Evolutionary conservation across 2,113 vertebrate genomes (phyloP).

Genomic region (Hepsetus odoe): DNA sequence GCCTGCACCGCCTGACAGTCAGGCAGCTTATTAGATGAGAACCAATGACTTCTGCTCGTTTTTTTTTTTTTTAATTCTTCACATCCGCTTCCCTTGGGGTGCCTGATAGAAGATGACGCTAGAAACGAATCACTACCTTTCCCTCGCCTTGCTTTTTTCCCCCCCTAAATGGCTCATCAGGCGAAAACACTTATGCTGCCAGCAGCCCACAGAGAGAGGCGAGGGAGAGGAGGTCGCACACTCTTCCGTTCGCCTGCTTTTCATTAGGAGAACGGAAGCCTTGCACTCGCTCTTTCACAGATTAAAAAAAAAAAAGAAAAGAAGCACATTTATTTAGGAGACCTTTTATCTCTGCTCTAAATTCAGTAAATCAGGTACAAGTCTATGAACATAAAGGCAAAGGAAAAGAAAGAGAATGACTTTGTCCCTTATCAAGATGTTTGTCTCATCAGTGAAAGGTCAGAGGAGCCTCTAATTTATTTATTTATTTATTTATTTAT

Average conservation of each 20-base stretch:
- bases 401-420: not conserved
- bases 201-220: conserved; percentile 34
- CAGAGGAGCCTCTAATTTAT: conserved; percentile 19
- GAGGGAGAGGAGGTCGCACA: conserved; percentile 41
- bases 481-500: conserved; percentile 13
- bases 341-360: conserved; percentile 58
- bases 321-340: conserved; percentile 67
- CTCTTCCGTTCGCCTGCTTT: conserved; percentile 48
- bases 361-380: conserved; percentile 58
- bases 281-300: not conserved
- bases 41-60: conserved; percentile 34
- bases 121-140: conserved; percentile 37
- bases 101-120: conserved; percentile 33
- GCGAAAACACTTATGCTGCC: conserved; percentile 45
- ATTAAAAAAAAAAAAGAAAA: conserved; percentile 52
- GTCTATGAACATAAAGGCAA: not conserved
- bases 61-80: not conserved
- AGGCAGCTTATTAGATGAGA: conserved; percentile 44
- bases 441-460: too few species aligned
- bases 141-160: conserved; percentile 10
- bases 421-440: too few species aligned
- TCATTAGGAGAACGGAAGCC: conserved; percentile 65
- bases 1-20: not conserved
- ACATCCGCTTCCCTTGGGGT: conserved; percentile 25
- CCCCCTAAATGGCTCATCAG: conserved; percentile 54